phyloP scores from a whole-genome alignment of 2,113 vertebrate species.

The Myrmophylax atrothorax region DNA sequence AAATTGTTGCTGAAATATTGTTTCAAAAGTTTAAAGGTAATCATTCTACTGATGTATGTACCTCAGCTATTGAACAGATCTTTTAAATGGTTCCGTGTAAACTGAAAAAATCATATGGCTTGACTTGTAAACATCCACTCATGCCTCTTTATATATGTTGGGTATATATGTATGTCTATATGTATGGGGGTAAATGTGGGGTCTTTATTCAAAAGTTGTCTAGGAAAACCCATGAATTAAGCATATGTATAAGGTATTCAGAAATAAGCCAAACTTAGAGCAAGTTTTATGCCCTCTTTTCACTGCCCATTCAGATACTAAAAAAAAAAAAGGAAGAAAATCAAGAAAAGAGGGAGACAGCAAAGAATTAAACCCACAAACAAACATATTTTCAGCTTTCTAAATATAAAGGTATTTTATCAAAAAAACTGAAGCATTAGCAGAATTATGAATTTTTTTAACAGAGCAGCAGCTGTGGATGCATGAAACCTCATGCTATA shows the following conservation, averaged over 20 bases:
- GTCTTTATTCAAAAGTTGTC: background rate
- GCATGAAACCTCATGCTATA: background rate
- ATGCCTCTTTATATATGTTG: background rate
- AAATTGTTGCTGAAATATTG: conserved; percentile 74
- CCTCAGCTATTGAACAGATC: conserved; percentile 32
- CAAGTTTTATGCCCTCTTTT: background rate
- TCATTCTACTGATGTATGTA: conserved; percentile 36
- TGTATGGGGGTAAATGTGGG: background rate
- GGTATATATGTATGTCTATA: too few species aligned
- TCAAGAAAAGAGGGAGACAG: background rate
- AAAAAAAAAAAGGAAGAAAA: background rate
- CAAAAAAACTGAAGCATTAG: background rate
- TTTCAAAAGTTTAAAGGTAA: conserved; percentile 70
- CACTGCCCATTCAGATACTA: background rate
- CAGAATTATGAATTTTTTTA: background rate
- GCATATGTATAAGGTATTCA: background rate
- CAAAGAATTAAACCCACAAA: background rate
- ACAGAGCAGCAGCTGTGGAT: background rate
- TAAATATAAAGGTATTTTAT: background rate
- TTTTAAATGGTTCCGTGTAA: background rate
- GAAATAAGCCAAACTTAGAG: background rate
- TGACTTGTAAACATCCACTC: background rate
- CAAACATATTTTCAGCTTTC: background rate
- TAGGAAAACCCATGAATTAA: background rate
- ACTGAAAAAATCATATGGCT: background rate